phyloP scores from a whole-genome alignment of 2,113 vertebrate genomes.

The Microtus montanus region DNA sequence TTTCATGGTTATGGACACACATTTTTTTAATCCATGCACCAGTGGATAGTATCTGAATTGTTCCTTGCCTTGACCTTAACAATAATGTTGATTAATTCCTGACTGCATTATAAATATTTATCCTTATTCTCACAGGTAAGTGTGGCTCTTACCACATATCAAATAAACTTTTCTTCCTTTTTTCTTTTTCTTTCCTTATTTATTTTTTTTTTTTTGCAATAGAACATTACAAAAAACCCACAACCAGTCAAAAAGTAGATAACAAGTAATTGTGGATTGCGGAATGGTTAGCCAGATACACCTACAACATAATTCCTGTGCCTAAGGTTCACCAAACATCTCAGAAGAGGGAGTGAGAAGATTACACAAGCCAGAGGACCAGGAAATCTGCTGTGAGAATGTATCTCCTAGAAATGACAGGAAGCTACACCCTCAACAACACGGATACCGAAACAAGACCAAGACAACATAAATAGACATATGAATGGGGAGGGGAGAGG shows the following conservation, averaged over 20 bases:
- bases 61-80: background rate
- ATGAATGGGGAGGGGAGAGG: background rate
- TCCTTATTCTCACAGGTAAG: background rate
- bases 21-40: background rate
- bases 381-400: background rate
- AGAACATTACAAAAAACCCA: background rate
- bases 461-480: background rate
- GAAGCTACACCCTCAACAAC: too few species aligned
- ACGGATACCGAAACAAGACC: background rate
- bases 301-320: too few species aligned
- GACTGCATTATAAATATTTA: background rate
- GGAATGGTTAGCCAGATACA: background rate
- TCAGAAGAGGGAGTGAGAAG: background rate
- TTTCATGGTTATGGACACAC: background rate
- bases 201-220: background rate
- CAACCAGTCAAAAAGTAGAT: background rate
- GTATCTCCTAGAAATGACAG: background rate
- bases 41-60: background rate
- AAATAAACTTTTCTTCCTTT: background rate
- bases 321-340: background rate
- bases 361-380: background rate
- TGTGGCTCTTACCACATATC: background rate
- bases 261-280: background rate
- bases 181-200: too few species aligned
- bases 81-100: background rate